These are phyloP conservation scores for Cochlearius cochlearius DNA, from an alignment of 2,113 vertebrate genomes.

Conservation along the genomic window DNA sequence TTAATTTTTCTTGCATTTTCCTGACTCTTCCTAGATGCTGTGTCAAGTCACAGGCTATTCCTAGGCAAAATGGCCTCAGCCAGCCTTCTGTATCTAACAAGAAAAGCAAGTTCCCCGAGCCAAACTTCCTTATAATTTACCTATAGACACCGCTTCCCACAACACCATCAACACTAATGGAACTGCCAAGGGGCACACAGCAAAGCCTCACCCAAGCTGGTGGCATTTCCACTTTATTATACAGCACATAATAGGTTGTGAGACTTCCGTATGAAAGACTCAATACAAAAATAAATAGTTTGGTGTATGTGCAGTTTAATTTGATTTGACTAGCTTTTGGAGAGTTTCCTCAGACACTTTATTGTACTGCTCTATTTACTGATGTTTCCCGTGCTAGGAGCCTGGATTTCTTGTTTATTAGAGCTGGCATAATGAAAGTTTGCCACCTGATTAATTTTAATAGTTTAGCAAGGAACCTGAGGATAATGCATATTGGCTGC, in stretches of 20 bases:
- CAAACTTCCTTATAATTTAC: background rate
- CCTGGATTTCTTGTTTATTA: constrained; percentile 71
- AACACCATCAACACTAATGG: background rate
- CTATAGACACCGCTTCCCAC: background rate
- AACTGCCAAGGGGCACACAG: background rate
- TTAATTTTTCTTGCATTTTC: background rate
- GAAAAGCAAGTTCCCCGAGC: background rate
- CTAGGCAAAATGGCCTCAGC: background rate
- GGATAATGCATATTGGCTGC: constrained; percentile 61
- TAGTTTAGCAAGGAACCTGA: constrained; percentile 68
- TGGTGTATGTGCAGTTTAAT: background rate
- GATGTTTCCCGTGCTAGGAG: constrained; percentile 40
- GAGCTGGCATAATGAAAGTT: constrained; percentile 68
- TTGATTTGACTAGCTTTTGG: constrained; percentile 40
- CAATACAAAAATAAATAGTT: constrained; percentile 23
- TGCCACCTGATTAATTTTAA: constrained; percentile 79
- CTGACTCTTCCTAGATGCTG: background rate
- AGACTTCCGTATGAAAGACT: background rate
- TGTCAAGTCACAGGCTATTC: background rate
- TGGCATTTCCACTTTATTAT: background rate
- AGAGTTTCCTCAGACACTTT: constrained; percentile 37
- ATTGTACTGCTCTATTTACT: constrained; percentile 58
- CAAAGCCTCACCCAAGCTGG: background rate
- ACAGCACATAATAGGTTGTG: background rate
- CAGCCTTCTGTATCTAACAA: background rate